Evolutionary conservation across 1,140 invertebrate species (phyloP), one percentile per base, ranked within the genome.

Genomic region (Panulirus ornatus): DNA sequence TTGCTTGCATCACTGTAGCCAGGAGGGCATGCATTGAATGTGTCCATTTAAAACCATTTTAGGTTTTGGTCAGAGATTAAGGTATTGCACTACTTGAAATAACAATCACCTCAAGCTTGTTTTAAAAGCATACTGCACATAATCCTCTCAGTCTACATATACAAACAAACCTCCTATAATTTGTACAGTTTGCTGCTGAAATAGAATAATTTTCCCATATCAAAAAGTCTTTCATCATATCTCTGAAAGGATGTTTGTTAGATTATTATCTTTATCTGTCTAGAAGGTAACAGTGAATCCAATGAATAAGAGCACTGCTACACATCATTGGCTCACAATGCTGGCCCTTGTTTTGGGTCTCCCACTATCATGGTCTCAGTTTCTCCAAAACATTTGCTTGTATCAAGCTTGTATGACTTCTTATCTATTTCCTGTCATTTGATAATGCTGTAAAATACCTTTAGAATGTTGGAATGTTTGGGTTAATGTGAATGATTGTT

Each of bases 341-440:
- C 54, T 66, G 8, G 22, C 22, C 30, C 58, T 66, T 27, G 30
- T 27, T 66, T 5, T 27, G 30, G 58, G 30, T 22, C 30, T 66
- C 30, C n/a, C 22, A 66, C 58, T 66, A 66, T 66, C 27, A n/a
- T 66, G 27, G 27, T 27, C 58, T 66, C 30, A 27, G 58, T 66
- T 66, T 58, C 9, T 66, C 40, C 16, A 34, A n/a, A 30, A 70
- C 38, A 66, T 84, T 84, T 84, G 81, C 81, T 84, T 84, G 81
- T 42, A 84, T 84, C 81, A 84, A 84, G 81, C 81, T 84, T 51
- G n/a, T 51, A 84, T 58, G 14, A 42, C 58, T 66, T 44, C 58
- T 36, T 27, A 30, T 54, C 38, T 81, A 34, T 34, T 70, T 36
- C 34, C 42, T 73, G 34, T 76, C 38, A 30, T 81, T 81, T 81